Evolutionary conservation across 2,888 invertebrate genomes (phyloP).

Genomic region (Lithophane socia): DNA sequence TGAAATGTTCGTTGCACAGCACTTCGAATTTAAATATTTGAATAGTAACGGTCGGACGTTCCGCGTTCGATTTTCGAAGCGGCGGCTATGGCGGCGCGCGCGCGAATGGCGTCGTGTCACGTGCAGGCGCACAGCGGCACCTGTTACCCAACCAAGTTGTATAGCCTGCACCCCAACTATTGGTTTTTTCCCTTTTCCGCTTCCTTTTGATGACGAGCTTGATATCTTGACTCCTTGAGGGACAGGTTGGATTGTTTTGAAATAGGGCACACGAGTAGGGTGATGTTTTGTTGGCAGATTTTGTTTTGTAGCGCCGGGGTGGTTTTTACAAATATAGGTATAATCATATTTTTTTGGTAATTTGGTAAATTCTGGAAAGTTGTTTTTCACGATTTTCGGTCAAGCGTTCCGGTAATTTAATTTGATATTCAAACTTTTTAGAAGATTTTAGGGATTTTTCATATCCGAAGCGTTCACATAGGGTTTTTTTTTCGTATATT

Average conservation of each 20-base stretch:
- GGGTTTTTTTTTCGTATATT: neutral
- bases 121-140: constrained; percentile 81
- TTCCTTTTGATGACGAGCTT: constrained; percentile 64
- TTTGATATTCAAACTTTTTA: neutral
- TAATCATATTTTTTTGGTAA: neutral
- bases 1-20: constrained; percentile 82
- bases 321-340: neutral
- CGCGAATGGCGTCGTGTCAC: constrained; percentile 87
- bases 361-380: neutral
- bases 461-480: neutral
- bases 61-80: constrained; percentile 82
- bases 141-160: constrained; percentile 82
- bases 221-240: constrained; percentile 38
- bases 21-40: constrained; percentile 77
- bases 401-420: neutral
- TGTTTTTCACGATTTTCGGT: neutral
- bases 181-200: constrained; percentile 77
- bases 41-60: constrained; percentile 76
- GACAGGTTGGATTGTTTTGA: constrained; percentile 51
- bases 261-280: constrained; percentile 24
- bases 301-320: constrained; percentile 4
- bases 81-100: constrained; percentile 86
- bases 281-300: constrained; percentile 13
- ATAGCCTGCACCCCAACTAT: constrained; percentile 71
- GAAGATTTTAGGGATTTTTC: neutral